A percentile compares a stretch with the other conserved stretches of the same genome.
These are phyloP conservation scores for Microcebus murinus DNA, from an alignment of 2,113 vertebrate genomes.

Conservation along the genomic window DNA sequence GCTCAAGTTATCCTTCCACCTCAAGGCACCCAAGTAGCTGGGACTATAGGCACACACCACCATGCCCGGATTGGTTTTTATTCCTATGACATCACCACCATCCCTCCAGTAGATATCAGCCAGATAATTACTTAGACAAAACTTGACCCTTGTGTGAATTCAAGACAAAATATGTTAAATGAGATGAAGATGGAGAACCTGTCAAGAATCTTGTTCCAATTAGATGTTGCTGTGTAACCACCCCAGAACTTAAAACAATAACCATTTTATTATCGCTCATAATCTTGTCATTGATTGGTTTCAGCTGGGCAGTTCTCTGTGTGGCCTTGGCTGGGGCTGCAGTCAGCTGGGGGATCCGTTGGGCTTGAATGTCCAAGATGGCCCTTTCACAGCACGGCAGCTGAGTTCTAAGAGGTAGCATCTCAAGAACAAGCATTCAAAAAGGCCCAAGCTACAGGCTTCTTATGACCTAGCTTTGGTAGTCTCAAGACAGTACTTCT, in stretches of 20 bases:
- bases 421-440: neutral
- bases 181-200: neutral
- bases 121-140: neutral
- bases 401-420: neutral
- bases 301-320: neutral
- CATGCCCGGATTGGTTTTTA: neutral
- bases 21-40: too few relatives aligned
- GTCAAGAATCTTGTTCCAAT: neutral
- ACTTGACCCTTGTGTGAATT: neutral
- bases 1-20: too few relatives aligned
- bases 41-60: too few relatives aligned
- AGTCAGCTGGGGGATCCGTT: neutral
- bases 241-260: neutral
- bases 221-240: neutral
- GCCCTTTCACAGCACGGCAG: neutral
- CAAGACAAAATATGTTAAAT: neutral
- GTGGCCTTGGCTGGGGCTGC: neutral
- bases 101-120: neutral
- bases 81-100: neutral
- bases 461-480: neutral
- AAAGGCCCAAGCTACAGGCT: neutral
- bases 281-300: neutral
- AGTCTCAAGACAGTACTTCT: neutral
- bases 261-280: neutral
- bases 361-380: neutral